Evolutionary conservation across 2,113 vertebrate species (phyloP).

Genomic region (Esox niger): DNA sequence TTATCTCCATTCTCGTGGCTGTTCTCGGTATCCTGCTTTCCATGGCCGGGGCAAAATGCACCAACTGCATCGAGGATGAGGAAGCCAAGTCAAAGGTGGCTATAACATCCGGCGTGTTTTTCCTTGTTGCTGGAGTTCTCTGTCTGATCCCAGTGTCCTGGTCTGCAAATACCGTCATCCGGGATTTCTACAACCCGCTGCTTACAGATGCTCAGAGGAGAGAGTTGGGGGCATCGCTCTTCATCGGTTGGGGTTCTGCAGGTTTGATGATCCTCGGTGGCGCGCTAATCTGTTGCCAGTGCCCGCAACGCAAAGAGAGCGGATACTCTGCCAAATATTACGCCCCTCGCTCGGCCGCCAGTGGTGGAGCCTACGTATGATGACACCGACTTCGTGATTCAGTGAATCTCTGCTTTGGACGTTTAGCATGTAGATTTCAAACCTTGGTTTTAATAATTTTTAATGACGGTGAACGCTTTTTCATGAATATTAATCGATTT

Average conservation of each 20-base stretch:
- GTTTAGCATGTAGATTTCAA: too few species aligned
- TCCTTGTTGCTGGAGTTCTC: conserved; percentile 64
- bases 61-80: conserved; percentile 71
- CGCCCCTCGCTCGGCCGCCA: conserved; percentile 51
- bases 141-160: conserved; percentile 84
- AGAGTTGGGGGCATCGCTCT: conserved; percentile 85
- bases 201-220: conserved; percentile 74
- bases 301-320: conserved; percentile 39
- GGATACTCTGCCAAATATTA: conserved; percentile 69
- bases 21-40: conserved; percentile 67
- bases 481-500: too few species aligned
- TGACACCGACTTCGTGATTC: too few species aligned
- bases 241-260: conserved; percentile 82
- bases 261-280: conserved; percentile 81
- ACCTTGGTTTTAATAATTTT: too few species aligned
- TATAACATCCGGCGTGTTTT: conserved; percentile 54
- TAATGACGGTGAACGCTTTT: too few species aligned
- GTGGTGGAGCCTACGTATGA: conserved; percentile 63
- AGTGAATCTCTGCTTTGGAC: too few species aligned
- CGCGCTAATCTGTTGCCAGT: conserved; percentile 75
- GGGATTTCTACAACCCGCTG: conserved; percentile 84
- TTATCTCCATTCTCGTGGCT: too few species aligned
- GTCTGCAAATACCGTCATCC: conserved; percentile 79
- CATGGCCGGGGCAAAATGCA: conserved; percentile 68
- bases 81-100: conserved; percentile 63